Conservation (phyloP, 2,797 vertebrate species). For the Bradypus variegatus region DNA sequence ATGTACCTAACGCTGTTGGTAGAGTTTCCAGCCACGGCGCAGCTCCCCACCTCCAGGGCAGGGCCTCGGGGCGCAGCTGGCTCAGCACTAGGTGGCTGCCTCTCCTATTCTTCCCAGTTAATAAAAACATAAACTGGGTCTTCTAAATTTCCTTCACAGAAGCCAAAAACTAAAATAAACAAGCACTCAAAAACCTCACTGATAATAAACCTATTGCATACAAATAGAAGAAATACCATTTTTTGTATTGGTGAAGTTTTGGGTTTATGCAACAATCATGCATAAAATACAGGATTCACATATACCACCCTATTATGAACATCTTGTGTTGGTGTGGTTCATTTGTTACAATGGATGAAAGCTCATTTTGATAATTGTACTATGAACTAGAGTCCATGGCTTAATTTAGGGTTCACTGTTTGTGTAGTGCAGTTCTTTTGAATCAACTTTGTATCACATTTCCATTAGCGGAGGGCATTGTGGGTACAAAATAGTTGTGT, state of each 20-base stretch:
- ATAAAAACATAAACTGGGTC: background rate
- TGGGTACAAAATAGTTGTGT: background rate
- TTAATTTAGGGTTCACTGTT: too few relatives aligned
- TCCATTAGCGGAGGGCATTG: background rate
- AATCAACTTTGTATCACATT: background rate
- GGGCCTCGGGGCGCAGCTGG: constrained; percentile 50
- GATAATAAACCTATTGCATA: background rate
- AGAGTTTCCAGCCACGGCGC: constrained; percentile 63
- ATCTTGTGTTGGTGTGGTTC: too few relatives aligned
- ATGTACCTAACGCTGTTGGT: too few relatives aligned
- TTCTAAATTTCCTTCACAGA: background rate
- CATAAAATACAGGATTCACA: too few relatives aligned
- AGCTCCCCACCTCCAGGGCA: constrained; percentile 46
- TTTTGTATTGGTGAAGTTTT: too few relatives aligned
- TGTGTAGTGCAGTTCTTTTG: background rate
- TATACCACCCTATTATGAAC: too few relatives aligned
- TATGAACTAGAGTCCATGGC: too few relatives aligned
- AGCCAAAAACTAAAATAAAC: background rate
- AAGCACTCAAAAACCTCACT: background rate
- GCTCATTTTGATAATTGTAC: too few relatives aligned
- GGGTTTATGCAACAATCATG: too few relatives aligned
- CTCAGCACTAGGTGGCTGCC: constrained; percentile 11
- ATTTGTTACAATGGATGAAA: too few relatives aligned
- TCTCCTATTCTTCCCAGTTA: background rate
- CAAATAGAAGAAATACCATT: background rate